A percentile compares a stretch with the other conserved stretches of the same genome.
Evolutionary conservation across 2,888 invertebrate genomes (phyloP).

Genomic region (Clitarchus hookeri): DNA sequence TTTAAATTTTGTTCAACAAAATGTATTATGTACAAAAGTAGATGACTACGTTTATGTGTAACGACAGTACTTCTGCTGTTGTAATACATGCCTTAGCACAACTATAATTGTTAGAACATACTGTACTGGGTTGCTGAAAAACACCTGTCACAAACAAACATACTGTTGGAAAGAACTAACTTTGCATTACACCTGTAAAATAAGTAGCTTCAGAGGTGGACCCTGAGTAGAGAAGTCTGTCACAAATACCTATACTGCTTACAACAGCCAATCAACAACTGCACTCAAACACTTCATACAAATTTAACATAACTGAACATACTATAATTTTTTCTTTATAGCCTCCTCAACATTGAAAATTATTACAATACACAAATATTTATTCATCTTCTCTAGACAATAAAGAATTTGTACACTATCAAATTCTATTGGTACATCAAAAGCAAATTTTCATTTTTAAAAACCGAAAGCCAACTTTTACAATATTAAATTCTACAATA

Average conservation of each 20-base stretch:
- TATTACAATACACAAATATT: constrained; percentile 14
- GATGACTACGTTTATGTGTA: not conserved
- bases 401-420: not conserved
- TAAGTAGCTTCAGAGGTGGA: constrained; percentile 14
- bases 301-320: not conserved
- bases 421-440: not conserved
- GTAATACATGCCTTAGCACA: not conserved
- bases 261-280: not conserved
- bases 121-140: no score
- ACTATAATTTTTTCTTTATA: not conserved
- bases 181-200: constrained; percentile 2
- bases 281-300: not conserved
- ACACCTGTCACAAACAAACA: not conserved
- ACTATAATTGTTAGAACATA: no score
- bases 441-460: constrained; percentile 2
- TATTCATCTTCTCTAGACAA: not conserved
- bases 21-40: not conserved
- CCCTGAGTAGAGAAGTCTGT: constrained; percentile 12
- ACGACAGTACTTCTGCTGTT: not conserved
- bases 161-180: not conserved
- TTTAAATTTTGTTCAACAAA: no score
- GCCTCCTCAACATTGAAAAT: not conserved
- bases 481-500: constrained; percentile 14
- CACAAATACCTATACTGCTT: not conserved
- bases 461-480: not conserved